These are phyloP conservation scores for Eulithis prunata DNA, from an alignment of 2,888 invertebrate genomes.

Conservation along the genomic window DNA sequence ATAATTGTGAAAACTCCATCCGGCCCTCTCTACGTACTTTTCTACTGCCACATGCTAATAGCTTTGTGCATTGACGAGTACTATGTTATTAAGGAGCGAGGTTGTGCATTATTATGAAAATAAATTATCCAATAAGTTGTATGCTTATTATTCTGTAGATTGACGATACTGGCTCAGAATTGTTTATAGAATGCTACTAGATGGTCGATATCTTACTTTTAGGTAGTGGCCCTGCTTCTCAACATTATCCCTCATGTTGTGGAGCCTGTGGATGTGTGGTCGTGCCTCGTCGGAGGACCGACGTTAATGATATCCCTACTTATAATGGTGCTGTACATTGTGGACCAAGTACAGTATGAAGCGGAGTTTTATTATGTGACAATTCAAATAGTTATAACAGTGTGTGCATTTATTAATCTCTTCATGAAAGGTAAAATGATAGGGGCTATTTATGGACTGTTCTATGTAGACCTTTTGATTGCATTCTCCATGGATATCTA, in stretches of 20 bases:
- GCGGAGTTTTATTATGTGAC: slow-evolving; percentile 69
- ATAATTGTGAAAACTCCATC: slow-evolving; percentile 44
- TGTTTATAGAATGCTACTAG: slow-evolving; percentile 39
- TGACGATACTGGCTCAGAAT: background rate
- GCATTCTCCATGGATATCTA: slow-evolving; percentile 68
- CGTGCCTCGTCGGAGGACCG: slow-evolving; percentile 71
- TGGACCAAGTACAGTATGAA: slow-evolving; percentile 74
- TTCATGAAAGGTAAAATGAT: slow-evolving; percentile 55
- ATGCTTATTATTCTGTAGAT: slow-evolving; percentile 59
- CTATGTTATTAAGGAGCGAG: slow-evolving; percentile 66
- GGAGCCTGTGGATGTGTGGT: slow-evolving; percentile 63
- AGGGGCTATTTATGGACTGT: slow-evolving; percentile 70
- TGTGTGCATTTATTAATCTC: slow-evolving; percentile 55
- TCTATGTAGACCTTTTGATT: slow-evolving; percentile 72
- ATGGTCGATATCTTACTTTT: slow-evolving; percentile 68
- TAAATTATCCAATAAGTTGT: slow-evolving; percentile 55
- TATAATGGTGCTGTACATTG: slow-evolving; percentile 72
- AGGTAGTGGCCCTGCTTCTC: slow-evolving; percentile 78
- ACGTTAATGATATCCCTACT: slow-evolving; percentile 72
- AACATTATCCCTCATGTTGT: slow-evolving; percentile 74
- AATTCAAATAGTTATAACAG: slow-evolving; percentile 57
- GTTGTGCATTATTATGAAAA: slow-evolving; percentile 50
- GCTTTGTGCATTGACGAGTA: slow-evolving; percentile 68
- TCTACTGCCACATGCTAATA: slow-evolving; percentile 67
- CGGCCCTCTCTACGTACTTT: slow-evolving; percentile 63